A percentile compares a stretch with the other conserved stretches of the same genome.
Conservation (phyloP, 2,113 vertebrate species). For the Melanotaenia duboulayi region DNA sequence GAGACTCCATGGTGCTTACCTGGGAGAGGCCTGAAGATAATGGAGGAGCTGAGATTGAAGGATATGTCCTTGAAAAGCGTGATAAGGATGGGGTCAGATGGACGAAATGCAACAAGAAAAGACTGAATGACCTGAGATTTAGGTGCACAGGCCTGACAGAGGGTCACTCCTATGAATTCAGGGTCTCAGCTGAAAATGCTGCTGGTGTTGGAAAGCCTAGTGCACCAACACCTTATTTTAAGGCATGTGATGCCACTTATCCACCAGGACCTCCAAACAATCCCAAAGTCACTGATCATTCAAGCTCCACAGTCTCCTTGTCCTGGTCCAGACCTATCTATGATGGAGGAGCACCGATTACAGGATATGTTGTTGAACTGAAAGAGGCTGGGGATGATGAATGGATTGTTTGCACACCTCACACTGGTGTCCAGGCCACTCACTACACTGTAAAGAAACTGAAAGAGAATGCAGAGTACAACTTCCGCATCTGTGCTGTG, state of each 20-base stretch:
- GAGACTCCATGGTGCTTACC: constrained; percentile 93
- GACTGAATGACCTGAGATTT: constrained; percentile 90
- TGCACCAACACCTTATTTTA: constrained; percentile 89
- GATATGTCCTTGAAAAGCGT: constrained; percentile 96
- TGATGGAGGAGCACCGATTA: constrained; percentile 92
- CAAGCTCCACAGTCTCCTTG: constrained; percentile 92
- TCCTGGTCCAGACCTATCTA: constrained; percentile 96
- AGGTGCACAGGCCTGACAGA: constrained; percentile 92
- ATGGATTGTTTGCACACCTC: constrained; percentile 90
- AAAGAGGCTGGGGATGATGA: constrained; percentile 91
- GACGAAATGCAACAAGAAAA: constrained; percentile 98
- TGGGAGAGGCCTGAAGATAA: constrained; percentile 93
- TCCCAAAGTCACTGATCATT: constrained; percentile 93
- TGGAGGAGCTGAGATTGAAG: constrained; percentile 95
- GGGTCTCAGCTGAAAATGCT: constrained; percentile 96
- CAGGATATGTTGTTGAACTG: constrained; percentile 91
- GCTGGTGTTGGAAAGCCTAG: constrained; percentile 93
- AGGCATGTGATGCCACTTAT: constrained; percentile 93
- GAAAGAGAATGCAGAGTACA: constrained; percentile 95
- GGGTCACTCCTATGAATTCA: constrained; percentile 95
- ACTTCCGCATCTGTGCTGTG: constrained; percentile 94
- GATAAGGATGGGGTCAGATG: constrained; percentile 97
- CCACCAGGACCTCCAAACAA: constrained; percentile 95
- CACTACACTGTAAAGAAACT: constrained; percentile 92
- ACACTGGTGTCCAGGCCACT: constrained; percentile 88